Percentiles rank a stretch among this genome's conserved stretches.
These are phyloP conservation scores for Liolophura sinensis DNA, from an alignment of 1,140 invertebrate species.

Conservation along the genomic window DNA sequence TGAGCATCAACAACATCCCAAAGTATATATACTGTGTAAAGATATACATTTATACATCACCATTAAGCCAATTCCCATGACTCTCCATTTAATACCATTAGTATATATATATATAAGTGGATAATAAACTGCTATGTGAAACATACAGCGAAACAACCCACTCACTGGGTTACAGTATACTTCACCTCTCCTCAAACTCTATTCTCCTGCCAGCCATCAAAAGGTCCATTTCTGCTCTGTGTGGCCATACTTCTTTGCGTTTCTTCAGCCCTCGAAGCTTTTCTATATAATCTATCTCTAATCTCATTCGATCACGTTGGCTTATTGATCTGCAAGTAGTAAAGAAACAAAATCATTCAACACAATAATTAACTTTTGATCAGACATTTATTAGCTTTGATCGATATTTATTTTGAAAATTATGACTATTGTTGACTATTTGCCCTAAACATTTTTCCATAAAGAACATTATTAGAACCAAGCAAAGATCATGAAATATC, in stretches of 20 bases:
- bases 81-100: neutral
- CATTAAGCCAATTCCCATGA: too few relatives aligned
- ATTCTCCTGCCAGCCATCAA: conserved; percentile 51
- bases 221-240: conserved; percentile 45
- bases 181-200: conserved; percentile 47
- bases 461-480: too few relatives aligned
- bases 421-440: too few relatives aligned
- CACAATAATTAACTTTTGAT: too few relatives aligned
- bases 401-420: too few relatives aligned
- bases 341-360: too few relatives aligned
- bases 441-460: too few relatives aligned
- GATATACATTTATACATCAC: too few relatives aligned
- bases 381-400: too few relatives aligned
- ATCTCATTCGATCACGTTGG: conserved; percentile 45
- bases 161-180: neutral
- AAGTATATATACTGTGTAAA: too few relatives aligned
- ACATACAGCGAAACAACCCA: neutral
- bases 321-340: conserved; percentile 9
- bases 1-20: too few relatives aligned
- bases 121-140: neutral
- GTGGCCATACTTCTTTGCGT: conserved; percentile 42
- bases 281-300: conserved; percentile 47
- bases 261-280: conserved; percentile 38
- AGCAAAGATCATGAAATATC: too few relatives aligned
- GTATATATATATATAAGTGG: neutral